These are phyloP conservation scores for Carettochelys insculpta DNA, from an alignment of 2,113 vertebrate genomes.

Conservation along the genomic window DNA sequence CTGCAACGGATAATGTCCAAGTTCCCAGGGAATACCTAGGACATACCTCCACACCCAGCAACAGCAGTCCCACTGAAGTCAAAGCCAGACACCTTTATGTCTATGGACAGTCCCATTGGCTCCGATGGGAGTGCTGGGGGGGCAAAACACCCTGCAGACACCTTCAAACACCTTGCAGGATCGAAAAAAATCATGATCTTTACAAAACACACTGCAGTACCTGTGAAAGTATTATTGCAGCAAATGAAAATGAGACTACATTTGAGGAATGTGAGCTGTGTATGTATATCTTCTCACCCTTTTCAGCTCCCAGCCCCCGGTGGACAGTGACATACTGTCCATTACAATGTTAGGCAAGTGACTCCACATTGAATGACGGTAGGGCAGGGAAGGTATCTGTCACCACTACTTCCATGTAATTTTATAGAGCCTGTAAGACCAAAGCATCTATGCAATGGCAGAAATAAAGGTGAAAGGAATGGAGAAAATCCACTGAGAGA, in stretches of 20 bases:
- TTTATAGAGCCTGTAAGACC: neutral
- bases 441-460: neutral
- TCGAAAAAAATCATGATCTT: neutral
- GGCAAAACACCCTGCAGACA: neutral
- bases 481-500: neutral
- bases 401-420: neutral
- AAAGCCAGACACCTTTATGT: neutral
- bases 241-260: neutral
- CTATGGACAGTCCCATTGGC: neutral
- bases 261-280: neutral
- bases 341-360: neutral
- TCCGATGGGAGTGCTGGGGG: neutral
- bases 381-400: neutral
- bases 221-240: neutral
- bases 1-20: neutral
- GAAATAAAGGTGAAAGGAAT: neutral
- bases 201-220: neutral
- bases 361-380: neutral
- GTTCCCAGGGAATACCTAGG: neutral
- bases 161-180: too few relatives aligned
- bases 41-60: neutral
- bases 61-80: neutral
- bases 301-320: too few relatives aligned
- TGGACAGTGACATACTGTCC: neutral
- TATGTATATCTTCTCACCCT: neutral